Evolutionary conservation across 2,797 vertebrate genomes (phyloP).

Genomic region (Hydrolagus colliei): DNA sequence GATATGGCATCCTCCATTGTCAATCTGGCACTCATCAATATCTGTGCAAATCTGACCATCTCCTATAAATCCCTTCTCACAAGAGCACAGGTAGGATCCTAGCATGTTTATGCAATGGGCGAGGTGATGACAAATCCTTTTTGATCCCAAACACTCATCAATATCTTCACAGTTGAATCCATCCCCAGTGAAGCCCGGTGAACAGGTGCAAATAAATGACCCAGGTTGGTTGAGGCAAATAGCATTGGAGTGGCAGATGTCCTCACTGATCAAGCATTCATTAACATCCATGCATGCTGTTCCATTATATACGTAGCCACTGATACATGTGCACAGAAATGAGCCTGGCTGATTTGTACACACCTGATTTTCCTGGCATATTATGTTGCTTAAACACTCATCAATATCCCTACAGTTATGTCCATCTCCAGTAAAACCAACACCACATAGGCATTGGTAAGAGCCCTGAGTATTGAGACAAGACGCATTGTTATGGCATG

Average conservation of each 20-base stretch:
- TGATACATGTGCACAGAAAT: conserved; percentile 56
- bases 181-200: conserved; percentile 56
- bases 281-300: conserved; percentile 56
- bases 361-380: conserved; percentile 59
- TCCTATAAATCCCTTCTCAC: conserved; percentile 52
- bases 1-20: conserved; percentile 52
- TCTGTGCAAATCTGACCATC: conserved; percentile 58
- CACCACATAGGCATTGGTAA: conserved; percentile 34
- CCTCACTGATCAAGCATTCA: conserved; percentile 52
- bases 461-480: conserved; percentile 47
- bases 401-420: conserved; percentile 45
- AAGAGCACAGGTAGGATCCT: conserved; percentile 62
- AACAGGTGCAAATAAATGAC: conserved; percentile 64
- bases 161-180: conserved; percentile 62
- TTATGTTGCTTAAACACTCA: conserved; percentile 52
- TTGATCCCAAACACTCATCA: conserved; percentile 56
- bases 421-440: conserved; percentile 34
- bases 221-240: conserved; percentile 61
- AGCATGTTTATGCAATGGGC: conserved; percentile 61
- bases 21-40: conserved; percentile 61
- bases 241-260: conserved; percentile 53
- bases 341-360: conserved; percentile 60
- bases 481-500: conserved; percentile 53
- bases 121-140: conserved; percentile 50
- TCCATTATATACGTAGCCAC: conserved; percentile 52